Evolutionary conservation across 1,140 invertebrate genomes (phyloP).

Genomic region (Colletes latitarsis): DNA sequence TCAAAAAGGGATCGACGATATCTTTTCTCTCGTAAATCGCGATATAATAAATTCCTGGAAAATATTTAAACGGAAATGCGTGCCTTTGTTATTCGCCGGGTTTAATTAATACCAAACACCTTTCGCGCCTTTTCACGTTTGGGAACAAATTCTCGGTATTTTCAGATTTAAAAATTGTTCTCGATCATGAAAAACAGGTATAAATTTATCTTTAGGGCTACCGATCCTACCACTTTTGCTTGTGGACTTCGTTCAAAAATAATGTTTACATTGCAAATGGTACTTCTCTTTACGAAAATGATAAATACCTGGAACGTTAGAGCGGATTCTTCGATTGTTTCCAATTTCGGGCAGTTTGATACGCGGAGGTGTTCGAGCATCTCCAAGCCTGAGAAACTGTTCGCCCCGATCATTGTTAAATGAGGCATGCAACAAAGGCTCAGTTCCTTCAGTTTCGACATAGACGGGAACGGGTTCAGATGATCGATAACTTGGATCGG

Average conservation of each 20-base stretch:
- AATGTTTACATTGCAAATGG: no score
- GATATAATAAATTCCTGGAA: neutral
- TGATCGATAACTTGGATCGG: constrained; percentile 82
- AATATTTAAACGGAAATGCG: neutral
- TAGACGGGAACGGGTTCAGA: constrained; percentile 82
- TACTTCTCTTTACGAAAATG: no score
- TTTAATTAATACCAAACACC: no score
- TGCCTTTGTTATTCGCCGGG: no score
- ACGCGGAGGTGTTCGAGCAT: constrained; percentile 81
- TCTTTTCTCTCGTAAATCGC: neutral
- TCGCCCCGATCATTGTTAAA: constrained; percentile 81
- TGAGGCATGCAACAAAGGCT: constrained; percentile 85
- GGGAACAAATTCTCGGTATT: no score
- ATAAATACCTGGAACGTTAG: constrained; percentile 65
- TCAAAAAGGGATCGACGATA: neutral
- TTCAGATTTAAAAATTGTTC: no score
- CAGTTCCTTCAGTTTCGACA: constrained; percentile 83
- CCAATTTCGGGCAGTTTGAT: constrained; percentile 83
- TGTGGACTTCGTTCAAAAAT: no score
- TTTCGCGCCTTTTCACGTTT: no score
- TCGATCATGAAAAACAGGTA: no score
- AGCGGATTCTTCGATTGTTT: constrained; percentile 80
- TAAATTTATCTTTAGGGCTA: no score
- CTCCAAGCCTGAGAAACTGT: constrained; percentile 81
- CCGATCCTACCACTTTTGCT: no score